Percentiles rank a stretch among this genome's conserved stretches.
phyloP scores from a whole-genome alignment of 2,888 invertebrate species.

The Blastobasis lacticolella region DNA sequence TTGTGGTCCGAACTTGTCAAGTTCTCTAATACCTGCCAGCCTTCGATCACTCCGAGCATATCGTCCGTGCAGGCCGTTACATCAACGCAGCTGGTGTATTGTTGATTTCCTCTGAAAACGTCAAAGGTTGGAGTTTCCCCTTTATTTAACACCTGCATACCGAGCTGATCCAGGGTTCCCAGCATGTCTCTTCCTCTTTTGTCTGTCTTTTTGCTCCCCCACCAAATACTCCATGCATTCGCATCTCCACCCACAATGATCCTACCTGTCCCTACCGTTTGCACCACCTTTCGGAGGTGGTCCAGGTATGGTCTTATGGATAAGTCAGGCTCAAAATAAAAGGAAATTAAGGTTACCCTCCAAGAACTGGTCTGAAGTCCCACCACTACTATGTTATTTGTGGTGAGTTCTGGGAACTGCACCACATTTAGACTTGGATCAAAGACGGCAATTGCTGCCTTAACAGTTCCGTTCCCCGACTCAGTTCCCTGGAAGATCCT shows the following conservation, averaged over 20 bases:
- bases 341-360: background rate
- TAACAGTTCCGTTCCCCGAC: background rate
- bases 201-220: background rate
- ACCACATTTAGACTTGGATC: background rate
- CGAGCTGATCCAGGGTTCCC: conserved; percentile 1
- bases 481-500: background rate
- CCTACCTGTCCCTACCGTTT: background rate
- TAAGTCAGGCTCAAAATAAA: background rate
- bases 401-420: background rate
- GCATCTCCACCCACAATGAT: background rate
- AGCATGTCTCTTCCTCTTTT: conserved; percentile 9
- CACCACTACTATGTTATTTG: background rate
- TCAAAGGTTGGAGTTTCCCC: conserved; percentile 3
- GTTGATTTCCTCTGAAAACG: too few relatives aligned
- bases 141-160: conserved; percentile 2
- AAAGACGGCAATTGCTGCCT: background rate
- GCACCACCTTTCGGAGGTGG: background rate
- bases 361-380: background rate
- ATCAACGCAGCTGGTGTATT: background rate
- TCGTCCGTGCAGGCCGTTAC: conserved; percentile 1
- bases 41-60: too few relatives aligned
- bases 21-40: too few relatives aligned
- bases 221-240: background rate
- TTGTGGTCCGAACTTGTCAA: too few relatives aligned
- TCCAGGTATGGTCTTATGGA: background rate